Evolutionary conservation across 35 echinoderm and acorn worm genomes (phyloP).

Genomic region (Ptychodera flava): DNA sequence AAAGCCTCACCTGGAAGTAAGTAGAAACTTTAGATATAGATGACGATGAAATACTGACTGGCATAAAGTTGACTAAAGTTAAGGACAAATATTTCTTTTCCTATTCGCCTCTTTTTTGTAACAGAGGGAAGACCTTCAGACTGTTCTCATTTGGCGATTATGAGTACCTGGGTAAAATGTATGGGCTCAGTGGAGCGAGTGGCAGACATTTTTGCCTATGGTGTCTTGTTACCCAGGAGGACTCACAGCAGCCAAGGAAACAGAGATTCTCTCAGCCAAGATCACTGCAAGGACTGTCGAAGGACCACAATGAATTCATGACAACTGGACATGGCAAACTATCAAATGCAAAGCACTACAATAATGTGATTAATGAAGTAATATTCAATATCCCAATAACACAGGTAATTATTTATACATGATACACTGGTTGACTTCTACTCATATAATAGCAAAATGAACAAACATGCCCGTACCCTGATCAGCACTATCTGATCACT

Average conservation of each 20-base stretch:
- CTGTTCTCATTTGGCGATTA: constrained; percentile 48
- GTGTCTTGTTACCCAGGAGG: neutral
- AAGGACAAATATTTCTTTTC: no score
- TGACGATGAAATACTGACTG: no score
- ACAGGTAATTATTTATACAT: no score
- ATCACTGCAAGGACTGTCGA: neutral
- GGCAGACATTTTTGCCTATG: no score
- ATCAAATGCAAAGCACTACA: neutral
- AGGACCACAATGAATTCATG: neutral
- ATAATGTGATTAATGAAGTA: neutral
- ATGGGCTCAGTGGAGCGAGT: constrained; percentile 39
- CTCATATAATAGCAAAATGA: no score
- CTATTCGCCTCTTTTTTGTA: neutral
- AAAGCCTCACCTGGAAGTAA: constrained; percentile 15
- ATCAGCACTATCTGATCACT: no score
- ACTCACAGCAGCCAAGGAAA: neutral
- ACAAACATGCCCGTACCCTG: no score
- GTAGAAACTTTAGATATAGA: no score
- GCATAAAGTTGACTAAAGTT: no score
- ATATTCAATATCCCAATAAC: neutral
- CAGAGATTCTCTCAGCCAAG: neutral
- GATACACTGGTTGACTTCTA: no score
- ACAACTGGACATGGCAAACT: neutral
- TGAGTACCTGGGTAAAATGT: constrained; percentile 48
- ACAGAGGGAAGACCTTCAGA: constrained; percentile 18